Evolutionary conservation across 1,140 invertebrate genomes (phyloP), one percentile per base, ranked within the genome.

Genomic region (Pogonomyrmex barbatus): DNA sequence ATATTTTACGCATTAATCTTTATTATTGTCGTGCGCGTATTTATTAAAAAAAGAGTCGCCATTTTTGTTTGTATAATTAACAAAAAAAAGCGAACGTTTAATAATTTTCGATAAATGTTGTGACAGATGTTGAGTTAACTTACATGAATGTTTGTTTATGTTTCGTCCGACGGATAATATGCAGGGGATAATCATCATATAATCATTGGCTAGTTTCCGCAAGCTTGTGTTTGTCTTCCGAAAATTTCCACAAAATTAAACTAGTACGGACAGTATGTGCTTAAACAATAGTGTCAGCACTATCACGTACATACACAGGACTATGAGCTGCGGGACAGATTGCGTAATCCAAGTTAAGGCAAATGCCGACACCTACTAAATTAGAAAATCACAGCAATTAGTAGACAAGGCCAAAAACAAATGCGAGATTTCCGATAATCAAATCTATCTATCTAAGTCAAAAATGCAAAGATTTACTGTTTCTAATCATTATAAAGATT

Each of bases 341-440:
- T 79, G 62, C 68, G 12, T 45, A 68, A 79, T 79, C 36, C 47
- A 8, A 68, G 62, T 79, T 79, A 42, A 79, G 47, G 47, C n/a
- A 54, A 52, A 79, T 54, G 47, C 3, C 62, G 9, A 68, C 33
- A 30, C 4, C 33, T 14, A 12, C n/a, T 52, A 79, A 39, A 67
- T 79, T 67, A 14, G 12, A 12, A 12, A 12, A 39, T 52, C 77
- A 12, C 33, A 14, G 30, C 33, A 68, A 58, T 56, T 52, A 54
- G n/a, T 30, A 67, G 56, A 62, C 36, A 39, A 30, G 12, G 5
- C 4, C 60, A 33, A 47, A 5, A 67, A 65, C 47, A n/a, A 65
- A 14, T 8, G 45, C 33, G 6, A 39, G n/a, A 68, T 67, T 42
- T 67, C 5, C 12, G 36, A 68, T 2, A 50, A 2, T 1, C 17